A percentile compares a stretch with the other conserved stretches of the same genome.
phyloP scores from a whole-genome alignment of 2,797 vertebrate genomes.

The Myripristis murdjan region DNA sequence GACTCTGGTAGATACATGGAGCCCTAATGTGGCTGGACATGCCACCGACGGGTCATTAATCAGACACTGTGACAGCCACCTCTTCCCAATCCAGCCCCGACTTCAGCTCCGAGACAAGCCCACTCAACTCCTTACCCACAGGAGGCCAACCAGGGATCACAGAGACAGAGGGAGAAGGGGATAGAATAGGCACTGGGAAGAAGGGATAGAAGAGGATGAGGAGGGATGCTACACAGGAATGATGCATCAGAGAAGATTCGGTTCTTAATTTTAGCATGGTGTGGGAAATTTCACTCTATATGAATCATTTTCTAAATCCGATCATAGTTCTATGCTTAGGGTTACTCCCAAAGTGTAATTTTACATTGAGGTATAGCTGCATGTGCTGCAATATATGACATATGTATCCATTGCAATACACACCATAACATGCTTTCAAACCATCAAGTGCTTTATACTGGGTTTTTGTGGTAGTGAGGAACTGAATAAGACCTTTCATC shows the following conservation, averaged over 20 bases:
- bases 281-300: neutral
- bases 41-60: slow-evolving; percentile 99
- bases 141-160: slow-evolving; percentile 77
- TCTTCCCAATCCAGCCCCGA: slow-evolving; percentile 84
- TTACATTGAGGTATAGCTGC: neutral
- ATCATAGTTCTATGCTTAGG: neutral
- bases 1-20: slow-evolving; percentile 98
- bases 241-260: slow-evolving; percentile 30
- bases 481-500: neutral
- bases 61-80: slow-evolving; percentile 98
- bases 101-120: slow-evolving; percentile 82
- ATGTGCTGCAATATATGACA: slow-evolving; percentile 14
- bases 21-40: slow-evolving; percentile 99
- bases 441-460: too few species aligned
- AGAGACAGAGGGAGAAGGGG: slow-evolving; percentile 66
- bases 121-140: slow-evolving; percentile 76
- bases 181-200: slow-evolving; percentile 65
- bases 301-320: neutral
- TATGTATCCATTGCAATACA: neutral
- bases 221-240: neutral
- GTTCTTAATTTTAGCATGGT: slow-evolving; percentile 21
- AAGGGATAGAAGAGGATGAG: slow-evolving; percentile 52
- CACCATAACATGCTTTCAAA: neutral
- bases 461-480: too few species aligned
- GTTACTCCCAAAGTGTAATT: neutral